Conservation (phyloP, 1,140 invertebrate genomes). For the Archivesica marissinica region DNA sequence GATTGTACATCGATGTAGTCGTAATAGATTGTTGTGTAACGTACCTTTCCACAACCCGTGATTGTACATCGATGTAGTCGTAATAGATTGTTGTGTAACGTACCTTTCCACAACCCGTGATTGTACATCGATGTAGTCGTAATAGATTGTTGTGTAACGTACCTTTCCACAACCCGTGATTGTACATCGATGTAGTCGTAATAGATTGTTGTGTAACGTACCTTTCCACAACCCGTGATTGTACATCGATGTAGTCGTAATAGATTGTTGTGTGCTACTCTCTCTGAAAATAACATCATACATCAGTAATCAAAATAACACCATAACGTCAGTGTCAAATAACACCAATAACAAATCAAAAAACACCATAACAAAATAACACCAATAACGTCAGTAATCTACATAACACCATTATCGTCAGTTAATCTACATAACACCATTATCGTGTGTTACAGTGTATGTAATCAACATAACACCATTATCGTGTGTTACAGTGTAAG, state of each 20-base stretch:
- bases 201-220: constrained; percentile 84
- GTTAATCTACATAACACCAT: too few species aligned
- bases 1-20: constrained; percentile 94
- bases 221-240: constrained; percentile 94
- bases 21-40: constrained; percentile 86
- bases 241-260: constrained; percentile 94
- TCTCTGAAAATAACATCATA: constrained; percentile 82
- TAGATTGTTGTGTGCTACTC: constrained; percentile 85
- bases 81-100: constrained; percentile 86
- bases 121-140: constrained; percentile 93
- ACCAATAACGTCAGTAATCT: too few species aligned
- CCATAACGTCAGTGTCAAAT: too few species aligned
- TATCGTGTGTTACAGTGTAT: too few species aligned
- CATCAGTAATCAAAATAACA: too few species aligned
- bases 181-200: constrained; percentile 94
- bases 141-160: constrained; percentile 86
- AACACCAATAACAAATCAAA: too few species aligned
- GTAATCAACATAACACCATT: too few species aligned
- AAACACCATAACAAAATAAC: too few species aligned
- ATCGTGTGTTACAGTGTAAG: too few species aligned
- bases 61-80: constrained; percentile 94
- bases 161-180: constrained; percentile 94
- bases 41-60: constrained; percentile 92
- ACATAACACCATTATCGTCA: too few species aligned
- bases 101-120: constrained; percentile 93